A percentile compares a stretch with the other conserved stretches of the same genome.
phyloP scores from a whole-genome alignment of 37 sponge, comb jelly and placozoan species.

The Spongia lamella region DNA sequence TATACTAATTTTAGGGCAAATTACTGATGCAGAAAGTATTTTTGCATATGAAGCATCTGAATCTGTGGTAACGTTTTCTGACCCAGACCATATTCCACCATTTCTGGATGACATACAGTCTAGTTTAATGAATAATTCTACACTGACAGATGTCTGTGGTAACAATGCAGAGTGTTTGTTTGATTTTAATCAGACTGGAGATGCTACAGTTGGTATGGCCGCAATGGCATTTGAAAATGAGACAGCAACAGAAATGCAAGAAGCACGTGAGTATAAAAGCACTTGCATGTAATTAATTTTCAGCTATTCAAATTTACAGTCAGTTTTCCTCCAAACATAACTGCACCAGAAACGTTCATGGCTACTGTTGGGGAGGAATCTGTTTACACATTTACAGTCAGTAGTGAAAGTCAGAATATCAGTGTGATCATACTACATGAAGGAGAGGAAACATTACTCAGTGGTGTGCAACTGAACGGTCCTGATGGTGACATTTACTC shows the following conservation, averaged over 20 bases:
- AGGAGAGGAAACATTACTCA: background rate
- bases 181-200: constrained; percentile 60
- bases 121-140: constrained; percentile 3
- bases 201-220: constrained; percentile 26
- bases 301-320: constrained; percentile 1
- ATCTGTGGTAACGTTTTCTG: constrained; percentile 21
- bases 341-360: constrained; percentile 24
- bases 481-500: background rate
- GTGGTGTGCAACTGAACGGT: background rate
- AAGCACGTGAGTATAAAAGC: constrained; percentile 4
- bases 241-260: background rate
- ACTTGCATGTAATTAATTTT: too few species aligned
- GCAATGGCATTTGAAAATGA: constrained; percentile 8
- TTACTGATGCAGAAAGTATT: constrained; percentile 30
- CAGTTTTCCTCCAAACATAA: constrained; percentile 57
- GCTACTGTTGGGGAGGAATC: constrained; percentile 18
- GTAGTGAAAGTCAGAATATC: background rate
- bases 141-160: constrained; percentile 20
- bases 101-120: constrained; percentile 44
- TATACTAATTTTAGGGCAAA: constrained; percentile 51
- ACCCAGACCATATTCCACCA: constrained; percentile 46
- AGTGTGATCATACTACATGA: background rate
- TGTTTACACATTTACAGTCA: constrained; percentile 38
- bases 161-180: constrained; percentile 43
- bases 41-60: constrained; percentile 40